phyloP scores from a whole-genome alignment of 2,113 vertebrate genomes.

The Gadus chalcogrammus region DNA sequence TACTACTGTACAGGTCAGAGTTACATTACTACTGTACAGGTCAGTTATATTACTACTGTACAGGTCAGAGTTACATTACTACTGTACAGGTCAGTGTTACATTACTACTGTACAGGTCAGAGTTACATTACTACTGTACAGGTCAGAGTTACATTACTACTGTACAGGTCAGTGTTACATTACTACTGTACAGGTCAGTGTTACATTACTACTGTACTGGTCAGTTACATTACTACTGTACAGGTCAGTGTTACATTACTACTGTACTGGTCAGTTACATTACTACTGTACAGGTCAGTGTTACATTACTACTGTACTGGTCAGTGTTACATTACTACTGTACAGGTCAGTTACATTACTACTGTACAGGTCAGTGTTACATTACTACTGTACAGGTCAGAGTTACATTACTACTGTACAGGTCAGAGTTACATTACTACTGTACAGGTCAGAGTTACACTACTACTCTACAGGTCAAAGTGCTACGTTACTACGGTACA shows the following conservation, averaged over 20 bases:
- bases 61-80: no score
- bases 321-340: constrained; percentile 70
- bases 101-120: constrained; percentile 87
- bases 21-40: constrained; percentile 87
- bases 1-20: constrained; percentile 86
- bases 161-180: no score
- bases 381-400: no score
- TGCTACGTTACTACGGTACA: no score
- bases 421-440: constrained; percentile 61
- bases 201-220: no score
- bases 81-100: constrained; percentile 49
- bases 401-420: constrained; percentile 77
- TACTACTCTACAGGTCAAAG: neutral
- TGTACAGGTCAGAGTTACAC: no score
- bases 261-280: no score
- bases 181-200: no score
- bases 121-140: constrained; percentile 85
- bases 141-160: constrained; percentile 43
- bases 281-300: no score
- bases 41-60: no score
- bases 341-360: constrained; percentile 52
- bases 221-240: constrained; percentile 82
- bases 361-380: constrained; percentile 17
- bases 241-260: constrained; percentile 53
- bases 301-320: no score